Evolutionary conservation across 2,888 invertebrate species (phyloP), one percentile per base, ranked within the genome.

Genomic region (Phytoseiulus persimilis): DNA sequence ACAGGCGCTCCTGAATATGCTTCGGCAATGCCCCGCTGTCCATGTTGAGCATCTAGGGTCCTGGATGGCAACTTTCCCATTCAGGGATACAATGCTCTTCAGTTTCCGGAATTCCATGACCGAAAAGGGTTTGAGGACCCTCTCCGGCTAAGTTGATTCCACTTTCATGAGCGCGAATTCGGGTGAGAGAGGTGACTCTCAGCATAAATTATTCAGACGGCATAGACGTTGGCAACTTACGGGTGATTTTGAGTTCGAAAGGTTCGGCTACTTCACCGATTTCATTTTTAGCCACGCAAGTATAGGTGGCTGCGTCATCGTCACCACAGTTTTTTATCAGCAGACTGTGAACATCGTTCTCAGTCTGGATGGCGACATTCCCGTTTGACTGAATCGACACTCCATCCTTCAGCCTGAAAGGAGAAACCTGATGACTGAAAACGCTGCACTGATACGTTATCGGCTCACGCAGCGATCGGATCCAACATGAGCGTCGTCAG

Each of bases 271-370:
- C 92, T 91, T 93, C 92, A 90, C 93, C 93, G 90, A 92, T 92
- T 1, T 92, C 91, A 90, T 93, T 93, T 23, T 91, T 91, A 28
- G 93, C 93, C n/a, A 91, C 91, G 83, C 92, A 91, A 2, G 91
- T 91, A 83, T 93, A 91, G 32, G 91, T 91, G n/a, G 93, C 93
- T 18, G 91, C 91, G 89, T 91, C 90, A 32, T 90, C 89, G 31
- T 90, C 91, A 14, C 89, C 33, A 91, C 92, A 92, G 90, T 91
- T 84, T 46, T 95, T 95, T 91, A 98, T 95, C 83, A 95, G 95
- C 89, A 98, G 93, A 0, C 95, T 95, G 91, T 95, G 96, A 0
- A 95, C 95, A 92, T 96, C 96, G 92, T 96, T 96, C 91, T 96
- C 96, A 23, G 96, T 93, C 0, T 95, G 95, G 92, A 90, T 95